Evolutionary conservation across 2,888 invertebrate species (phyloP), one percentile per base, ranked within the genome.

Genomic region (Rugalucina vietnamica): DNA sequence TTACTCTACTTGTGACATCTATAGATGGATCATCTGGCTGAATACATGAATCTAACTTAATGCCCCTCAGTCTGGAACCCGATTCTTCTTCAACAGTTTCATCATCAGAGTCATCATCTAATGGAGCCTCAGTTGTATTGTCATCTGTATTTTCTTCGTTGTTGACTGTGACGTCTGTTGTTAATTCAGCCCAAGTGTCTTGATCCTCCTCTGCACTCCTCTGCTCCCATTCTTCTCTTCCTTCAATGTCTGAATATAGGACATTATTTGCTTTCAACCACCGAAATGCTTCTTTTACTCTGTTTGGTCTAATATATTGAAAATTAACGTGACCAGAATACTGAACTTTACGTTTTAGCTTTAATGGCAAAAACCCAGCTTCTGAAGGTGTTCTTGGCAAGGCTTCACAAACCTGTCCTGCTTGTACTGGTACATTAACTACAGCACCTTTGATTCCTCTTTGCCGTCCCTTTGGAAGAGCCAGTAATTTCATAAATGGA

Each of bases 241-340:
- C 21, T 18, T n/a, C 39, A 27, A 76, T n/a, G 27, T 69, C 50
- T n/a, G 18, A 36, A 50, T 80, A 80, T 32, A 80, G n/a, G 1
- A 18, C n/a, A 71, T 80, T 80, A 29, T 80, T 69, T 14, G 75
- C n/a, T 21, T 54, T 54, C 1, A 80, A 50, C 70, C 75, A 80
- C 12, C 65, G 24, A 27, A 75, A 54, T 34, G 75, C 80, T 34
- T 37, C 36, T 24, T 27, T 43, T 5, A 81, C 49, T 72, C 49
- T 69, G n/a, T 76, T 69, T 10, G 80, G 80, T 70, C 80, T 34
- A 12, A 80, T 70, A 27, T 81, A 81, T 57, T 81, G 81, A 36
- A 71, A 81, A 24, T 24, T 39, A 27, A 50, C 54, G 32, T 81
- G 76, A n/a, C 81, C 81, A 27, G 50, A 69, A 43, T 81, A 76